These are phyloP conservation scores for Catostylus mosaicus DNA, from an alignment of 30 jellyfish, hydroid and myxozoan genomes.

Conservation along the genomic window DNA sequence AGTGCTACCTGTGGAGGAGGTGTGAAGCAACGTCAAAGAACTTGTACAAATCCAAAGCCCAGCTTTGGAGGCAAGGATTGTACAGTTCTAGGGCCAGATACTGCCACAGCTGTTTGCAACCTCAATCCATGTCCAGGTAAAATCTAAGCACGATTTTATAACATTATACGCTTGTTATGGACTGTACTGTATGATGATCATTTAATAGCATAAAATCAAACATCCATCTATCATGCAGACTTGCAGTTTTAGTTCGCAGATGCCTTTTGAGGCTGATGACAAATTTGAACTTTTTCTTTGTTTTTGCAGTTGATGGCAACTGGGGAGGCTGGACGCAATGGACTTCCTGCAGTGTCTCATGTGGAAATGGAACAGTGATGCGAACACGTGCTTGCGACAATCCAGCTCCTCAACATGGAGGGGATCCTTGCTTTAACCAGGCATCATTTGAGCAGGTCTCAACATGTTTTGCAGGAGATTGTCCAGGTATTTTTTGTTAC, in stretches of 20 bases:
- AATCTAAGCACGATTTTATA: no score
- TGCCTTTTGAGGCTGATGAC: no score
- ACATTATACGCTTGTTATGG: no score
- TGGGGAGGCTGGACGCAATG: conserved; percentile 85
- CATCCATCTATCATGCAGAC: no score
- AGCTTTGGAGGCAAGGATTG: conserved; percentile 84
- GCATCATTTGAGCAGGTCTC: conserved; percentile 44
- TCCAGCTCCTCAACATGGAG: conserved; percentile 86
- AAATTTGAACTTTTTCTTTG: no score
- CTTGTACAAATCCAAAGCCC: conserved; percentile 76
- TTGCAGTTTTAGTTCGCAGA: no score
- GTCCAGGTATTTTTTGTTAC: conserved; percentile 90
- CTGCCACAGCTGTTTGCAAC: conserved; percentile 65
- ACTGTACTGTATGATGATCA: no score
- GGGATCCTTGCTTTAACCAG: conserved; percentile 62
- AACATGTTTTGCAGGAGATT: conserved; percentile 56
- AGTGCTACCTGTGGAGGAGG: conserved; percentile 72
- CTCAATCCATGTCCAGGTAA: conserved; percentile 82
- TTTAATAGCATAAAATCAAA: no score
- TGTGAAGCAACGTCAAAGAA: conserved; percentile 54
- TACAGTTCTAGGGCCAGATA: conserved; percentile 48
- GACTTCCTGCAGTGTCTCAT: conserved; percentile 69
- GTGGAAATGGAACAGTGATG: conserved; percentile 84
- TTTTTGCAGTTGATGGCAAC: conserved; percentile 67
- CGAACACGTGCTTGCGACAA: conserved; percentile 76